These are phyloP conservation scores for Bradypus variegatus DNA, from an alignment of 2,797 vertebrate genomes.

Conservation along the genomic window DNA sequence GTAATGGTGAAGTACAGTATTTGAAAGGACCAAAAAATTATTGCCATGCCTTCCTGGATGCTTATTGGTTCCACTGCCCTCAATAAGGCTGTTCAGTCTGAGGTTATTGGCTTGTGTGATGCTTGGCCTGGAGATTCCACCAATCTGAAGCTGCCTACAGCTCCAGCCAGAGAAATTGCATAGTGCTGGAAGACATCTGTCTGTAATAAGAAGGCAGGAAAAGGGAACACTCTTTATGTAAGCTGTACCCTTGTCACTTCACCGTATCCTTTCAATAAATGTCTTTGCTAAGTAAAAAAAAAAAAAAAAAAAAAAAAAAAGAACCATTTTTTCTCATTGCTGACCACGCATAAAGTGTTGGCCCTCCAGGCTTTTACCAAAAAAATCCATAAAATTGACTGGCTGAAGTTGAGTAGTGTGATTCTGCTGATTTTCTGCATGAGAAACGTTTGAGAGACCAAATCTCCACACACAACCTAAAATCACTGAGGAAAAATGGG, in stretches of 20 bases:
- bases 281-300: conserved; percentile 8
- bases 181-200: not conserved
- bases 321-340: not conserved
- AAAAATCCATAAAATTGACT: not conserved
- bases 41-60: not conserved
- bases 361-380: not conserved
- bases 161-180: not conserved
- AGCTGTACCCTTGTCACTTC: not conserved
- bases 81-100: not conserved
- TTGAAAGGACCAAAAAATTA: conserved; percentile 11
- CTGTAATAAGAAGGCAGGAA: not conserved
- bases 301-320: too few relatives aligned
- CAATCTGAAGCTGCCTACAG: not conserved
- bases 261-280: conserved; percentile 20
- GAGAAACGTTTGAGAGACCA: not conserved
- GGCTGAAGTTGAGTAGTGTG: not conserved
- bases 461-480: not conserved
- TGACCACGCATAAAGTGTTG: not conserved
- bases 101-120: not conserved
- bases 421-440: not conserved
- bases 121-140: not conserved
- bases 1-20: not conserved
- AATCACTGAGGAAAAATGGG: not conserved
- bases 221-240: not conserved
- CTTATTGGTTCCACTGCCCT: not conserved